These are phyloP conservation scores for Parapsyche elsis DNA, from an alignment of 1,140 invertebrate genomes.

Conservation along the genomic window DNA sequence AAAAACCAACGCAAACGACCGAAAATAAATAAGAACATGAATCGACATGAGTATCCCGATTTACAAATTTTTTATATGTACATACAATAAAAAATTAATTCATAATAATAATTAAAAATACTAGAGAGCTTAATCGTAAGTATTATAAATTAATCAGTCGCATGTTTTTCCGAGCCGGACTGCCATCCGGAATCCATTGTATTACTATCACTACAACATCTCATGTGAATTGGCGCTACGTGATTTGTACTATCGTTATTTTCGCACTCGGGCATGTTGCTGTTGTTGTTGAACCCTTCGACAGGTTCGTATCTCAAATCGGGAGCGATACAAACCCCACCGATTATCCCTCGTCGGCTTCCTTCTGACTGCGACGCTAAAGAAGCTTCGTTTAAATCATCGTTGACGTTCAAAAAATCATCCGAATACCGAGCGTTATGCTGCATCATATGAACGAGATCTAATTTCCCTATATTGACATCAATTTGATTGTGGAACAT, in stretches of 20 bases:
- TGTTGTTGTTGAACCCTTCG: slow-evolving; percentile 54
- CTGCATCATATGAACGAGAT: slow-evolving; percentile 40
- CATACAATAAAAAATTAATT: slow-evolving; percentile 13
- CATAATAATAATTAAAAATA: background rate
- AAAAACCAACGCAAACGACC: no score
- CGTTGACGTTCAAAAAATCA: slow-evolving; percentile 23
- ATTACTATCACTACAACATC: slow-evolving; percentile 67
- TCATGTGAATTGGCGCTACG: slow-evolving; percentile 56
- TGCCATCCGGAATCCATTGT: slow-evolving; percentile 68
- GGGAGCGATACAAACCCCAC: slow-evolving; percentile 62
- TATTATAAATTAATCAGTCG: slow-evolving; percentile 60
- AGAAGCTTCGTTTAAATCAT: slow-evolving; percentile 32
- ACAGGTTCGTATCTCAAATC: slow-evolving; percentile 65
- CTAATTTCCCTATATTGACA: slow-evolving; percentile 23
- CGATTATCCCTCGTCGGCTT: slow-evolving; percentile 40
- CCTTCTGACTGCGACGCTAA: slow-evolving; percentile 32
- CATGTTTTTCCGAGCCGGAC: slow-evolving; percentile 66
- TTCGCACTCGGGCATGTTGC: slow-evolving; percentile 51
- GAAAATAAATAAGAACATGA: no score
- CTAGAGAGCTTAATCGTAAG: background rate
- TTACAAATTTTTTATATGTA: no score
- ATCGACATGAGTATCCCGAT: background rate
- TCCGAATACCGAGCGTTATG: slow-evolving; percentile 41
- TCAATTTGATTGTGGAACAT: slow-evolving; percentile 21
- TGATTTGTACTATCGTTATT: slow-evolving; percentile 62